Evolutionary conservation across 2,113 vertebrate species (phyloP), one percentile per base, ranked within the genome.

Genomic region (Carettochelys insculpta): DNA sequence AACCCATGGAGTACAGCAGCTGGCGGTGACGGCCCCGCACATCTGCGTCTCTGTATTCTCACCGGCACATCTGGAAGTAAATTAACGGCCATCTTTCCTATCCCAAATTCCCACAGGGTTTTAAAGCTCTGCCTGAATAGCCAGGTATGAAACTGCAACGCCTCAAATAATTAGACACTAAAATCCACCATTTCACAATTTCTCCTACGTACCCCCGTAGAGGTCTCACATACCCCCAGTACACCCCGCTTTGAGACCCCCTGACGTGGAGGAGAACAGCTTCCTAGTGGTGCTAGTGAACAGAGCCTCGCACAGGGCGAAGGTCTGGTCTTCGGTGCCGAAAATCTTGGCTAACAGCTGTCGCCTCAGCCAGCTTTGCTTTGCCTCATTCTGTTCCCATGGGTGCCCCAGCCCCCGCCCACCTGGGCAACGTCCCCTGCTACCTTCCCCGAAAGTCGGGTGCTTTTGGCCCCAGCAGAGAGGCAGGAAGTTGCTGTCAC

Each of bases 1-100:
- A 68, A 38, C n/a, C n/a, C 8, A 4, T 4, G 5, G 3, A 20
- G 34, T 10, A 10, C 5, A 8, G n/a, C 34, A 16, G 20, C 7
- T 68, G 17, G 61, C 20, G 34, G 19, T 17, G 61, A 22, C 8
- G n/a, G 61, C 61, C 19, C 19, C 10, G 19, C 19, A 38, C 61
- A 11, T 38, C 34, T 11, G 61, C 10, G 34, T 68, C 3, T 4
- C 61, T 68, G 17, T 61, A 31, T 17, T 34, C 58, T 61, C 58
- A 34, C 8, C 17, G 34, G 54, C 13, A 31, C 54, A 31, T 29
- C 54, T 29, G 5, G 61, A 68, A 68, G 17, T 20, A 38, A 22
- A 38, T 38, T 1, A 68, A 5, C 29, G 9, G 31, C 34, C 17
- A 4, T 65, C 16, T 20, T 65, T n/a, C 19, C n/a, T 65, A n/a